Base-by-base conservation (phyloP, 2,797 vertebrate species). In the Hippocampus kuda region DNA sequence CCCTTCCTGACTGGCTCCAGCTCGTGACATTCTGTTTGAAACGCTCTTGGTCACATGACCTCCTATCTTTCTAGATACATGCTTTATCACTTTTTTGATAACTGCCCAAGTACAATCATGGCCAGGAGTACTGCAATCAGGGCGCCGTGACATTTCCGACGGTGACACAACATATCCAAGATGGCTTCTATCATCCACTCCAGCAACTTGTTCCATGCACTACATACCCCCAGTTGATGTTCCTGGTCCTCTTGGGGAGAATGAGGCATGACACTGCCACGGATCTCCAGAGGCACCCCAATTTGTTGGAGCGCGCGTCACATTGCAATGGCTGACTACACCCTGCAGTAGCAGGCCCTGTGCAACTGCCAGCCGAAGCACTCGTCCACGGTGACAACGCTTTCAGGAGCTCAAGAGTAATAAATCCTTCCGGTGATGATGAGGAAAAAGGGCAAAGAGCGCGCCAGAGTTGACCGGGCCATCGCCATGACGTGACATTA, bases 401-500 rank as follows among this genome's bases (percentile, higher is more conserved):
- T 70, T 76, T 70, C 68, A 77, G 66, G 63, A 78, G 77, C 72
- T 84, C 83, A 83, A 75, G 76, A 76, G 27, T 79, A 38, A 38
- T 38, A 89, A 89, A 90, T 88, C 86, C 82, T 71, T 77, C 88
- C 73, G 80, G 66, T 61, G 67, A 72, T 83, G 88, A 88, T 85
- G 66, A 73, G 80, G 88, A 88, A 84, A 85, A 89, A 76, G 78
- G 70, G 66, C 54, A 63, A 2, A n/a, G 65, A 70, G 51, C 75
- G 62, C 2, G 38, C 66, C 69, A 69, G 70, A 65, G 71, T 68
- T 68, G 75, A 71, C 68, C 41, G 56, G 61, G 44, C 72, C 76
- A 65, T 70, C 48, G 59, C 73, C 71, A 77, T 65, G 66, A 79
- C 69, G 75, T 42, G 61, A 86, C 38, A 65, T 27, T 68, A 44